These are phyloP conservation scores for Athene noctua DNA, from an alignment of 2,113 vertebrate genomes.

Conservation along the genomic window DNA sequence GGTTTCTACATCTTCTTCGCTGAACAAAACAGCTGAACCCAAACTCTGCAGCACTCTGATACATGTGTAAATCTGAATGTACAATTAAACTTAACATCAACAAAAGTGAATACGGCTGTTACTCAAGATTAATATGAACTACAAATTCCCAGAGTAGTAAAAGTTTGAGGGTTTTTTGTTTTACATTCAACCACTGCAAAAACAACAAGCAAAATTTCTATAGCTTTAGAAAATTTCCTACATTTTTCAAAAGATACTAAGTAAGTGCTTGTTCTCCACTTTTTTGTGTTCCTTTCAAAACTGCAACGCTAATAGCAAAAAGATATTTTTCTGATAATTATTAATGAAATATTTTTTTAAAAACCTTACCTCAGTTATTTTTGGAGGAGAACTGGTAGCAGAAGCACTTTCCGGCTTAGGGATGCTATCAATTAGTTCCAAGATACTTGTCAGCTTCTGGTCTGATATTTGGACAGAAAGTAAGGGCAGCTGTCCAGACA, in stretches of 20 bases:
- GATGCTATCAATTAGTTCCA: slow-evolving; percentile 90
- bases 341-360: neutral
- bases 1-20: neutral
- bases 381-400: slow-evolving; percentile 50
- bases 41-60: neutral
- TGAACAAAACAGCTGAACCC: neutral
- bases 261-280: neutral
- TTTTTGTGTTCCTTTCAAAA: neutral
- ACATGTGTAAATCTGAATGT: neutral
- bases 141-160: neutral
- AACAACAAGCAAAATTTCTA: neutral
- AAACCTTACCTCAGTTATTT: slow-evolving; percentile 76
- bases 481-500: slow-evolving; percentile 88
- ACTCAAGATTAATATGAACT: neutral
- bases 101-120: neutral
- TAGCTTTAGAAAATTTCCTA: neutral
- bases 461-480: slow-evolving; percentile 92
- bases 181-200: neutral
- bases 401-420: slow-evolving; percentile 82
- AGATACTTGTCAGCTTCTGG: slow-evolving; percentile 84
- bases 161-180: neutral
- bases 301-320: neutral
- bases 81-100: neutral
- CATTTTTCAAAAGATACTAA: neutral
- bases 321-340: neutral